These are phyloP conservation scores for Zaprionus davidi DNA, from an alignment of 1,140 invertebrate genomes.

Conservation along the genomic window DNA sequence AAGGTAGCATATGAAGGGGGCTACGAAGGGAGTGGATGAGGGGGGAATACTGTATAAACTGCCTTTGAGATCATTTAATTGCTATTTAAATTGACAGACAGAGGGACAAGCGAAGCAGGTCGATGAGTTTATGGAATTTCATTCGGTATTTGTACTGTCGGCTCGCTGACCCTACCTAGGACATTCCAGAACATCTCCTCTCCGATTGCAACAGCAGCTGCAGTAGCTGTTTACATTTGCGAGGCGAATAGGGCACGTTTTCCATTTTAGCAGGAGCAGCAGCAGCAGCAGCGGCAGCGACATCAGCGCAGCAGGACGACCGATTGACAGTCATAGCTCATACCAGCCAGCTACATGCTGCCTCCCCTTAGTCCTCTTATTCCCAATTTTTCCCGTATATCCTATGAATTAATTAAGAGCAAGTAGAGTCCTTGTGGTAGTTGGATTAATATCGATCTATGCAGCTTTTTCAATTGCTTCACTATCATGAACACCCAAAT, in stretches of 20 bases:
- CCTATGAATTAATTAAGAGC: slow-evolving; percentile 1
- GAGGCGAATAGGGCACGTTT: slow-evolving; percentile 61
- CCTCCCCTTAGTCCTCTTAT: not conserved
- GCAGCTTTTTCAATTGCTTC: not conserved
- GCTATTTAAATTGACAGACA: slow-evolving; percentile 66
- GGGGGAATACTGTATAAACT: not conserved
- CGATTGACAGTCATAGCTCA: slow-evolving; percentile 59
- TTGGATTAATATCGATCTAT: not conserved
- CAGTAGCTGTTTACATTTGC: slow-evolving; percentile 58
- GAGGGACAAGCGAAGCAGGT: not conserved
- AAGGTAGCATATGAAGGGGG: too few species aligned
- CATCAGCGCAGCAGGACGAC: slow-evolving; percentile 2
- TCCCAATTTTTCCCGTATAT: not conserved
- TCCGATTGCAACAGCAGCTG: slow-evolving; percentile 4
- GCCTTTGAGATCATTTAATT: slow-evolving; percentile 62
- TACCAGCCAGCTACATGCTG: not conserved
- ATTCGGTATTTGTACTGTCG: slow-evolving; percentile 68
- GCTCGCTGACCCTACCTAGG: slow-evolving; percentile 25
- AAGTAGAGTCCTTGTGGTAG: not conserved
- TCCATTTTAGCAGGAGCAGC: slow-evolving; percentile 45
- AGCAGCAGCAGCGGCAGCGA: not conserved
- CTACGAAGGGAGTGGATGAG: too few species aligned
- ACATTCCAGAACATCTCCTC: not conserved
- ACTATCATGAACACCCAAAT: not conserved
- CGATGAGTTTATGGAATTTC: slow-evolving; percentile 71